Base-by-base conservation (phyloP, 2,888 invertebrate genomes). In the Hedychridium roseum region DNA sequence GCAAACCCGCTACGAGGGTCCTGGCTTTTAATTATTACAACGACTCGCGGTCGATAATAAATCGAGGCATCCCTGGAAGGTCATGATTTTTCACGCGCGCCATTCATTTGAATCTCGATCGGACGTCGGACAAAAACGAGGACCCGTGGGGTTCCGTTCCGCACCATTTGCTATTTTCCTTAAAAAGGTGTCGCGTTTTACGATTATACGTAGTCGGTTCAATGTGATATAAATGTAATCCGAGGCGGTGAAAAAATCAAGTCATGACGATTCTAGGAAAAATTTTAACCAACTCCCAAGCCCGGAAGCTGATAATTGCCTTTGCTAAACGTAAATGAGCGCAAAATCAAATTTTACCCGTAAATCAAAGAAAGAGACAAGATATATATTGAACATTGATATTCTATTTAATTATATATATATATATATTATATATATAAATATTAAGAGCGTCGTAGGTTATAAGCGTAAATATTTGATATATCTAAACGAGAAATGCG, bases 251-350 rank as follows among this genome's bases (percentile, higher is more conserved):
- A n/a, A n/a, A n/a, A n/a, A n/a, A n/a, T n/a, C n/a, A n/a, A n/a
- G n/a, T n/a, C n/a, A n/a, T n/a, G n/a, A n/a, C n/a, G n/a, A n/a
- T n/a, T n/a, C n/a, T n/a, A n/a, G n/a, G n/a, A n/a, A n/a, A n/a
- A n/a, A n/a, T n/a, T n/a, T n/a, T n/a, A n/a, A n/a, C n/a, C n/a
- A n/a, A n/a, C 3, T 4, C 9, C 9, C 37, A 52, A 54, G 57
- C 55, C 48, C 57, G 42, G 42, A 35, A 32, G 18, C 7, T 9
- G 11, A 30, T 11, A 63, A 72, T 75, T 77, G 77, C 77, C 77
- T 77, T 76, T 62, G 67, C 68, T 70, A 71, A n/a, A 73, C 60
- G 54, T 73, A 73, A 74, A 71, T 73, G 78, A 78, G 78, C 78
- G 70, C 70, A 73, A 74, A 75, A 78, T 78, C 78, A 78, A 78